These are phyloP conservation scores for Cirrhinus molitorella DNA, from an alignment of 2,797 vertebrate species.

Conservation along the genomic window DNA sequence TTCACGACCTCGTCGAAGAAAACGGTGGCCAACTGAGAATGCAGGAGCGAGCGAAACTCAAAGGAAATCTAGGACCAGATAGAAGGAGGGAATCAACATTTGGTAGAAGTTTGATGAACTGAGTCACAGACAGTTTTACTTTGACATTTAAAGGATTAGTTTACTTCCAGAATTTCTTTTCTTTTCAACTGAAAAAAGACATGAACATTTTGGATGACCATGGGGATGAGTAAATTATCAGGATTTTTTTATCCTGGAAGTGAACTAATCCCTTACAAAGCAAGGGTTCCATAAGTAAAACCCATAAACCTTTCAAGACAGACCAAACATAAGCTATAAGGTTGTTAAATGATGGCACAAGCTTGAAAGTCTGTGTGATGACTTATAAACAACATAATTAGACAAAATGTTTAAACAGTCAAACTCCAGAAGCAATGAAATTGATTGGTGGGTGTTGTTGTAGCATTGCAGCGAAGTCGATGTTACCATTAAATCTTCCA, in stretches of 20 bases:
- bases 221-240: no score
- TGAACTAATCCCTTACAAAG: neutral
- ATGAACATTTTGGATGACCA: no score
- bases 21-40: conserved; percentile 90
- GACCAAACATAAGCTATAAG: neutral
- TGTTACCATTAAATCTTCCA: neutral
- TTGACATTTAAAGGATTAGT: neutral
- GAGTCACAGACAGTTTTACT: neutral
- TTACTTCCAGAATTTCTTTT: no score
- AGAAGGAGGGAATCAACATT: conserved; percentile 5
- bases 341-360: neutral
- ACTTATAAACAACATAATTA: neutral
- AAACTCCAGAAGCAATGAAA: neutral
- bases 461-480: neutral
- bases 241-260: no score
- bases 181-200: no score
- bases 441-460: neutral
- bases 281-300: neutral
- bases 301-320: conserved; percentile 8
- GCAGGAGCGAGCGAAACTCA: conserved; percentile 94
- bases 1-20: conserved; percentile 98
- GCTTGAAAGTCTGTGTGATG: neutral
- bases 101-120: neutral
- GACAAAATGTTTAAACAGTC: neutral
- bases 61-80: conserved; percentile 87